phyloP scores from a whole-genome alignment of 2,113 vertebrate species.

The Rafetus swinhoei region DNA sequence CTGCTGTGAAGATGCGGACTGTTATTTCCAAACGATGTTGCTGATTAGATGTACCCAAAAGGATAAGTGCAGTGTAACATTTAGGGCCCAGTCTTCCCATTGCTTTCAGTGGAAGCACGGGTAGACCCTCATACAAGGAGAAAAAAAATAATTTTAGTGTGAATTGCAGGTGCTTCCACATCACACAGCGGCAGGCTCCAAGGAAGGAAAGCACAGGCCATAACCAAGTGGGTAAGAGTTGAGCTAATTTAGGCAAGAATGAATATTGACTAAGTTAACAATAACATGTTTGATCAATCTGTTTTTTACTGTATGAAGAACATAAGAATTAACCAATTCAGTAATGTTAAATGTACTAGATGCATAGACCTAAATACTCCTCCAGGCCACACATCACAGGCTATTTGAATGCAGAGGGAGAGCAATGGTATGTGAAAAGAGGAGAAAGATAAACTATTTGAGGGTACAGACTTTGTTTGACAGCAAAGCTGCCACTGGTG shows the following conservation, averaged over 20 bases:
- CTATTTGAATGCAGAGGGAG: background rate
- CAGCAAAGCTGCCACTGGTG: background rate
- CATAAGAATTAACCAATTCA: constrained; percentile 30
- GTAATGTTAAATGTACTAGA: background rate
- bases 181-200: background rate
- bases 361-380: background rate
- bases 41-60: background rate
- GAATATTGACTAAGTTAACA: constrained; percentile 53
- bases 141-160: background rate
- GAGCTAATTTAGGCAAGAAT: constrained; percentile 28
- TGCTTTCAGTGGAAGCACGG: background rate
- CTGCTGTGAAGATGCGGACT: too few relatives aligned
- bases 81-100: background rate
- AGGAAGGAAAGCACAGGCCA: background rate
- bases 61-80: background rate
- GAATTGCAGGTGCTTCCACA: background rate
- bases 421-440: background rate
- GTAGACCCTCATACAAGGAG: background rate
- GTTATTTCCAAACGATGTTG: too few relatives aligned
- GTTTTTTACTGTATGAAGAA: constrained; percentile 12
- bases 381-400: background rate
- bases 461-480: background rate
- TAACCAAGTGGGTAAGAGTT: constrained; percentile 13
- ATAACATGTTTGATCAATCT: constrained; percentile 33
- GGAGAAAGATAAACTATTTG: background rate